phyloP scores from a whole-genome alignment of 2,113 vertebrate genomes.

The Chamaea fasciata region DNA sequence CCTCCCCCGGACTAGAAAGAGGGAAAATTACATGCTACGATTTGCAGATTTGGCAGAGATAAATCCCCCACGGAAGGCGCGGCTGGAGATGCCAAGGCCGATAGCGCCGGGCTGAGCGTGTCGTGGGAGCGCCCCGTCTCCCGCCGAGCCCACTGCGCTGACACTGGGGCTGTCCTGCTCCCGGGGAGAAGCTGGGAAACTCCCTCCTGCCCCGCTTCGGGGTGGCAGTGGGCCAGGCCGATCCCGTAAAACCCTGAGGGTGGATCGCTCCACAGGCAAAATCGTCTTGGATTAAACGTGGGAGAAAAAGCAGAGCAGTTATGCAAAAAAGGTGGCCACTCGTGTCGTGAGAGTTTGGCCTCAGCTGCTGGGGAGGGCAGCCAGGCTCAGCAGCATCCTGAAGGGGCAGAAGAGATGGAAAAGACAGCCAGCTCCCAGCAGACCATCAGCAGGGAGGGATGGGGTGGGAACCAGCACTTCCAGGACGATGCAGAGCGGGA shows the following conservation, averaged over 20 bases:
- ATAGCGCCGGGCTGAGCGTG: background rate
- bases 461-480: background rate
- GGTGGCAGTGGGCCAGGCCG: background rate
- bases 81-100: background rate
- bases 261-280: background rate
- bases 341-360: background rate
- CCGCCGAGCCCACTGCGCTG: background rate
- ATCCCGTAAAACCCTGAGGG: background rate
- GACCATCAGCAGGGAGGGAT: background rate
- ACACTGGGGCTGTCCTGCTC: background rate
- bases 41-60: slow-evolving; percentile 24
- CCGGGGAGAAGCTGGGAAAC: background rate
- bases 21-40: slow-evolving; percentile 11
- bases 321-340: background rate
- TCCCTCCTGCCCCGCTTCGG: background rate
- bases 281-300: fast-evolving
- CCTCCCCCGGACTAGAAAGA: background rate
- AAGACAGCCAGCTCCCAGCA: background rate
- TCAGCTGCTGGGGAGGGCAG: background rate
- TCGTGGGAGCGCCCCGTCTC: background rate
- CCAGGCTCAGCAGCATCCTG: background rate
- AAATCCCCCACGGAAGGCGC: background rate
- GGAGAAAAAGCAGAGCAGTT: background rate
- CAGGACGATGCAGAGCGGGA: background rate
- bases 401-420: background rate